Percentiles rank a stretch among this genome's conserved stretches.
Evolutionary conservation across 2,113 vertebrate species (phyloP).

Genomic region (Himantopus leucocephalus): DNA sequence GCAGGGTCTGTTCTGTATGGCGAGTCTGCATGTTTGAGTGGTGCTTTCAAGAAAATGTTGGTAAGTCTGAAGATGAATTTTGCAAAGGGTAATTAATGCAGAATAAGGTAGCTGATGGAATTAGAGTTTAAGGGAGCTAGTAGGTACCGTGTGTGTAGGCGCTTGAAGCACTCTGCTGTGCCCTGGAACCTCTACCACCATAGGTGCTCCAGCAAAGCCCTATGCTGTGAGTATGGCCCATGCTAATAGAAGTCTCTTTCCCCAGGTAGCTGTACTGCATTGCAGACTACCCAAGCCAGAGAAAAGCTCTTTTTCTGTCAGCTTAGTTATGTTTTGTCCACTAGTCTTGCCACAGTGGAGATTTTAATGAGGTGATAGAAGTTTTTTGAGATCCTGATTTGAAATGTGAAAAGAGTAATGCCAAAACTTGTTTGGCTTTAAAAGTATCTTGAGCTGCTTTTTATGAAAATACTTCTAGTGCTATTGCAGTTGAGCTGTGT

Average conservation of each 20-base stretch:
- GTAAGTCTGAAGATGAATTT: background rate
- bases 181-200: background rate
- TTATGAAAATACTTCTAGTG: background rate
- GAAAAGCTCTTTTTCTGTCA: background rate
- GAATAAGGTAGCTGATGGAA: background rate
- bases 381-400: background rate
- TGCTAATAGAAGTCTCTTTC: background rate
- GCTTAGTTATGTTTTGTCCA: background rate
- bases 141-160: too few species aligned
- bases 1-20: background rate
- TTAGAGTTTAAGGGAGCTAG: background rate
- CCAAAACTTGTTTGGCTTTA: background rate
- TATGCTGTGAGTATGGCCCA: fast-evolving
- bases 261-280: background rate
- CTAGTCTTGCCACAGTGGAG: background rate
- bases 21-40: background rate
- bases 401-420: background rate
- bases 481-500: background rate
- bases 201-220: background rate
- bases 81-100: background rate
- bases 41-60: background rate
- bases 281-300: background rate
- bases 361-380: background rate
- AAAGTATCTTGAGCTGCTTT: background rate
- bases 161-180: background rate